These are phyloP conservation scores for Leucophenga maculata DNA, from an alignment of 2,888 invertebrate species.

Conservation along the genomic window DNA sequence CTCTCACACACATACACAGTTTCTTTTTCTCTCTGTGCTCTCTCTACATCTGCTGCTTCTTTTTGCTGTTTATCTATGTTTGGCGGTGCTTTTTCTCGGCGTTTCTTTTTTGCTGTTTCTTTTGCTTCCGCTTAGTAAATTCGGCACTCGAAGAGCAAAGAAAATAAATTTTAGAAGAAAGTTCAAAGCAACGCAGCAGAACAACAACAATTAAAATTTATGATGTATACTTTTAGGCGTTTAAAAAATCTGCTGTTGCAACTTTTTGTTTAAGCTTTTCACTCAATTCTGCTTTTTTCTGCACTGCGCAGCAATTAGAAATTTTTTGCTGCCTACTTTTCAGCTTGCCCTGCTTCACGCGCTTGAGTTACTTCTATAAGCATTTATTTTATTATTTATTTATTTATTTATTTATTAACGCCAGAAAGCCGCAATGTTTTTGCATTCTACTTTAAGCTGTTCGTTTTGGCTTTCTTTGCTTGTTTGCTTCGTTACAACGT, in stretches of 20 bases:
- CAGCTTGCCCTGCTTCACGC: no score
- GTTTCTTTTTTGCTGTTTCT: conserved; percentile 1
- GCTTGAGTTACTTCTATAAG: no score
- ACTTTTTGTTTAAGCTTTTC: no score
- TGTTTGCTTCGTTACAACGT: background rate
- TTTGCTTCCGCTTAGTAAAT: conserved; percentile 4
- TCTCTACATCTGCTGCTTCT: background rate
- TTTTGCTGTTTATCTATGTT: background rate
- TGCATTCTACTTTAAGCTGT: background rate
- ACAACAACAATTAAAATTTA: conserved; percentile 29
- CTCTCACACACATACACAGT: background rate
- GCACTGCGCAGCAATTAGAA: no score
- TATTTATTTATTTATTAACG: background rate
- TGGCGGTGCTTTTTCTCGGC: background rate
- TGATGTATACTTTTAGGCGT: conserved; percentile 37
- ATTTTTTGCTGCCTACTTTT: no score
- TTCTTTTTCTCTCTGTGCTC: background rate
- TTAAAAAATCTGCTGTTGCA: no score
- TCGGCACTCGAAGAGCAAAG: background rate
- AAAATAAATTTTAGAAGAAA: background rate
- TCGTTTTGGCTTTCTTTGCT: conserved; percentile 3
- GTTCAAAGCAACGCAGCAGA: conserved; percentile 25
- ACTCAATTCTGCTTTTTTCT: no score
- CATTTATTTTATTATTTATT: no score
- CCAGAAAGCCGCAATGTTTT: conserved; percentile 7